Evolutionary conservation across 2,888 invertebrate genomes (phyloP).

Genomic region (Bombyx huttoni): DNA sequence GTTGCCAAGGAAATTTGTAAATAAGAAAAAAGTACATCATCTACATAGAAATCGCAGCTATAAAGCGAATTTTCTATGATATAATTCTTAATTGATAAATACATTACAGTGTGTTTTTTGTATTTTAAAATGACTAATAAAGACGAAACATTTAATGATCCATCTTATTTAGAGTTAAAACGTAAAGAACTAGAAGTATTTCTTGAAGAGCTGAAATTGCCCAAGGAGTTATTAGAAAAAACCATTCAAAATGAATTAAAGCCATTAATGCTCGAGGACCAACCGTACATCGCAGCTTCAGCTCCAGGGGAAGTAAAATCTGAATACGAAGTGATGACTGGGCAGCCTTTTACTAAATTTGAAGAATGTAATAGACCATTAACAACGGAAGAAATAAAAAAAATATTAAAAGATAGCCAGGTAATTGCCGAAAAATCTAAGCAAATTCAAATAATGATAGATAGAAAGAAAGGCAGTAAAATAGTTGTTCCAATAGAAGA

Average conservation of each 20-base stretch:
- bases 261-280: conserved; percentile 24
- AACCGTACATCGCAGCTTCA: conserved; percentile 51
- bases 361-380: conserved; percentile 41
- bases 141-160: conserved; percentile 10
- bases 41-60: neutral
- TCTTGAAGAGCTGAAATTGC: conserved; percentile 42
- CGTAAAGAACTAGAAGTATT: conserved; percentile 40
- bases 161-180: conserved; percentile 36
- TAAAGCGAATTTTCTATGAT: too few relatives aligned
- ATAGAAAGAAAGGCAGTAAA: conserved; percentile 23
- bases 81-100: too few relatives aligned
- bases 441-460: conserved; percentile 49
- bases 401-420: conserved; percentile 40
- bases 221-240: conserved; percentile 36
- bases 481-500: conserved; percentile 39
- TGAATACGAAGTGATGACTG: conserved; percentile 60
- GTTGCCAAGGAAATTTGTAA: conserved; percentile 27
- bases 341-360: conserved; percentile 54
- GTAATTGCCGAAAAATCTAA: conserved; percentile 51
- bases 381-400: conserved; percentile 36
- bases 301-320: conserved; percentile 36
- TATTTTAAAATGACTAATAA: neutral
- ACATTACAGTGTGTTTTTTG: too few relatives aligned
- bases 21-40: neutral
- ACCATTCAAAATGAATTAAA: conserved; percentile 53